Base-by-base conservation (phyloP, 92 coral and sea anemone species). In the Hydrozoanthus gracilis region DNA sequence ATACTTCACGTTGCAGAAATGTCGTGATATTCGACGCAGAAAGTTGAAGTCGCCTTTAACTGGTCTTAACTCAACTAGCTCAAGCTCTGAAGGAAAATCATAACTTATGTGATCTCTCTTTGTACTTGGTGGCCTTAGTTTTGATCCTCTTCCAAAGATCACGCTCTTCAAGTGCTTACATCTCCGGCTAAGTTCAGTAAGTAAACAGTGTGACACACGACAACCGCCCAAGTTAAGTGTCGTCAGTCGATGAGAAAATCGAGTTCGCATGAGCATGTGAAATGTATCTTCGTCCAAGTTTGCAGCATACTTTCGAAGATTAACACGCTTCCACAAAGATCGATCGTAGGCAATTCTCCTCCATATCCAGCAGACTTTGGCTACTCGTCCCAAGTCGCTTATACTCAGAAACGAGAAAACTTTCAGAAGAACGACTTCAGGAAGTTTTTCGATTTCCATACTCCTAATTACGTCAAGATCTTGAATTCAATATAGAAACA, bases 11-110 rank as follows among this genome's bases (percentile, higher is more conserved):
- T 93, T 91, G 75, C 97, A 95, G 58, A 97, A 95, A 86, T 97
- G 99, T 50, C 99, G 78, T 12, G 95, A 90, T 51, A 97, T 95
- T 60, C 99, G 91, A 10, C 98, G 91, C 27, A 97, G 82, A 73
- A 97, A 97, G 71, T 95, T 86, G 79, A 97, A 97, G 82, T 97
- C 99, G 4, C 99, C 99, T 62, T 95, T 95, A 46, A 95, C 92
- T 15, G 99, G 99, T 73, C 99, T 88, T 78, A 97, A 78, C 77
- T 97, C 99, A 50, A 97, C 82, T 79, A 97, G 87, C 74, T 97
- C 95, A 49, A 96, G 82, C 68, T 96, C 95, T 47, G 98, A 95
- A 73, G 98, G 98, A 76, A 96, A 96, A 66, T 94, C 95, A 69
- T 91, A 94, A 5, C 92, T 92, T 64, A 87, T 87, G 65, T 27